Evolutionary conservation across 2,113 vertebrate genomes (phyloP).

Genomic region (Ondatra zibethicus): DNA sequence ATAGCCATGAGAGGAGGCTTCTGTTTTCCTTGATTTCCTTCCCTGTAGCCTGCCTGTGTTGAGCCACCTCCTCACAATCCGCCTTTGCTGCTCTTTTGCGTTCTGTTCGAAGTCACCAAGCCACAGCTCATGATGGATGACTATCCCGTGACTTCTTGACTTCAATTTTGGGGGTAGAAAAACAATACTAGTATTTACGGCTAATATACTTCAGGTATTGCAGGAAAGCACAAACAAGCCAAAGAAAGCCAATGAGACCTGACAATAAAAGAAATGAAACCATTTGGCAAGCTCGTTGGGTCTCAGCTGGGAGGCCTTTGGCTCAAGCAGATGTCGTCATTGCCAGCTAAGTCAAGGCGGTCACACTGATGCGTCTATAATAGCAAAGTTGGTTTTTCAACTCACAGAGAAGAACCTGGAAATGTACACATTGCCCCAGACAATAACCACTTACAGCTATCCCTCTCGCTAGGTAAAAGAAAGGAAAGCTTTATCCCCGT

Average conservation of each 20-base stretch:
- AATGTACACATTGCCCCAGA: not conserved
- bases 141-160: constrained; percentile 70
- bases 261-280: constrained; percentile 1
- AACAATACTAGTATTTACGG: constrained; percentile 75
- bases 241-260: constrained; percentile 14
- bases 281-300: not conserved
- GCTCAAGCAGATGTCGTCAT: not conserved
- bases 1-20: not conserved
- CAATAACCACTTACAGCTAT: not conserved
- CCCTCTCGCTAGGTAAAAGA: not conserved
- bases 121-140: constrained; percentile 77
- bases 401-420: not conserved
- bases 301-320: not conserved
- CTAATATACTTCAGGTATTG: constrained; percentile 73
- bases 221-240: constrained; percentile 10
- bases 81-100: constrained; percentile 56
- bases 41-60: not conserved
- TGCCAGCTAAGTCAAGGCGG: not conserved
- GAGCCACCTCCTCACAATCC: constrained; percentile 8
- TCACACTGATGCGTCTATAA: not conserved
- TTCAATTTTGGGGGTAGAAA: constrained; percentile 72
- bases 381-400: constrained; percentile 17
- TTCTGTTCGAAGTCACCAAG: constrained; percentile 72
- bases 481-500: not conserved
- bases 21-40: constrained; percentile 31